Percentiles rank a stretch among this genome's conserved stretches.
These are phyloP conservation scores for Deroptyus accipitrinus DNA, from an alignment of 2,113 vertebrate genomes.

Conservation along the genomic window DNA sequence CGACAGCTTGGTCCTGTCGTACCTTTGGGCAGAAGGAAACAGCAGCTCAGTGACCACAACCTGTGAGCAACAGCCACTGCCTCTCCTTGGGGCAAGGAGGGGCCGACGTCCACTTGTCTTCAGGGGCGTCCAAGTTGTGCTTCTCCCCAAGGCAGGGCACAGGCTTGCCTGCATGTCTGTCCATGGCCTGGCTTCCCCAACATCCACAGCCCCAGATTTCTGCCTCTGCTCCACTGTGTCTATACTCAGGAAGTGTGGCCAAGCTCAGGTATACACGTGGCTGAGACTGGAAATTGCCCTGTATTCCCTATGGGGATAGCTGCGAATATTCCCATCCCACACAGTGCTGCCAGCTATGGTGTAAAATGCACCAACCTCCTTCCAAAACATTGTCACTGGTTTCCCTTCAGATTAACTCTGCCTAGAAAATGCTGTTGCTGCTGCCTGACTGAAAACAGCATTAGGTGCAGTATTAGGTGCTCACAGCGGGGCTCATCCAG, in stretches of 20 bases:
- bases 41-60: not conserved
- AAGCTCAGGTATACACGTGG: accelerated
- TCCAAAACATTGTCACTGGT: not conserved
- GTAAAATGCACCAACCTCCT: not conserved
- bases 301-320: accelerated
- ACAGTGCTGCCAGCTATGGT: accelerated
- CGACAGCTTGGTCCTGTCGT: constrained; percentile 88
- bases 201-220: not conserved
- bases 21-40: constrained; percentile 75
- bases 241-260: not conserved
- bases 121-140: not conserved
- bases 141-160: not conserved
- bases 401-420: not conserved
- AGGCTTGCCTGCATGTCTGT: not conserved
- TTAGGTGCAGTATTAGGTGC: not conserved
- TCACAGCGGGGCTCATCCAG: not conserved
- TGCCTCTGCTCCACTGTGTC: not conserved
- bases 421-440: not conserved
- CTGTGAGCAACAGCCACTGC: not conserved
- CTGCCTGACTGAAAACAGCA: not conserved
- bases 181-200: accelerated
- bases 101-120: accelerated
- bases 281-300: not conserved
- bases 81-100: not conserved
- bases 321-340: not conserved